Conservation (phyloP, 1,140 invertebrate genomes). For the Mamestra configurata region DNA sequence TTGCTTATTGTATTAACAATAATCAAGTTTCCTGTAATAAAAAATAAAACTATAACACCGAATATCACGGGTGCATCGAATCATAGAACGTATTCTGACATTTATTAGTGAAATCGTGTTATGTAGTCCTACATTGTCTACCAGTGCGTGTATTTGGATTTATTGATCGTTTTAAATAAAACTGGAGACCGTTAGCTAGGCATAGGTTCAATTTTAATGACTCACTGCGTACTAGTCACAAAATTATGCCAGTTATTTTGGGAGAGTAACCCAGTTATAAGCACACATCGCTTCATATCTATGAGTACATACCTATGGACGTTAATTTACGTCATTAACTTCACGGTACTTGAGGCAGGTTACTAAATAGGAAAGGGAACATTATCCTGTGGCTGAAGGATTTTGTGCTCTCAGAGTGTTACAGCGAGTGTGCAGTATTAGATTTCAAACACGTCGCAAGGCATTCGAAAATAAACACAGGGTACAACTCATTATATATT, state of each 20-base stretch:
- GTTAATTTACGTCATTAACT: conserved; percentile 32
- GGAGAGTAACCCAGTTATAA: conserved; percentile 55
- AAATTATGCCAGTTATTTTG: conserved; percentile 68
- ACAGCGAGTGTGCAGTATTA: conserved; percentile 15
- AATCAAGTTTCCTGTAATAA: too few species aligned
- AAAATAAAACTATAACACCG: too few species aligned
- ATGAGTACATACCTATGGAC: conserved; percentile 12
- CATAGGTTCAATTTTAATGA: conserved; percentile 3
- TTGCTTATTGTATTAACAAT: too few species aligned
- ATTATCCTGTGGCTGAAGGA: conserved; percentile 32
- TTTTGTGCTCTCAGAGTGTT: conserved; percentile 31
- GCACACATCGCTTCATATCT: background rate
- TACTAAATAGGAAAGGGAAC: conserved; percentile 29
- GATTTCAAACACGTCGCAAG: conserved; percentile 39
- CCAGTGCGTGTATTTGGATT: background rate
- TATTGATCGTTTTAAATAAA: background rate
- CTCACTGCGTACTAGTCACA: conserved; percentile 10
- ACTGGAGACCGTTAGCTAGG: background rate
- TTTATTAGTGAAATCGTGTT: background rate
- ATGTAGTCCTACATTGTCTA: background rate
- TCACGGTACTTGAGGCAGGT: background rate
- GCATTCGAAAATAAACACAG: conserved; percentile 56
- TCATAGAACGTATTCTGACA: too few species aligned
- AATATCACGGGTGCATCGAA: too few species aligned
- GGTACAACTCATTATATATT: conserved; percentile 54